phyloP scores from a whole-genome alignment of 2,888 invertebrate species.

The Chironomus tentans region DNA sequence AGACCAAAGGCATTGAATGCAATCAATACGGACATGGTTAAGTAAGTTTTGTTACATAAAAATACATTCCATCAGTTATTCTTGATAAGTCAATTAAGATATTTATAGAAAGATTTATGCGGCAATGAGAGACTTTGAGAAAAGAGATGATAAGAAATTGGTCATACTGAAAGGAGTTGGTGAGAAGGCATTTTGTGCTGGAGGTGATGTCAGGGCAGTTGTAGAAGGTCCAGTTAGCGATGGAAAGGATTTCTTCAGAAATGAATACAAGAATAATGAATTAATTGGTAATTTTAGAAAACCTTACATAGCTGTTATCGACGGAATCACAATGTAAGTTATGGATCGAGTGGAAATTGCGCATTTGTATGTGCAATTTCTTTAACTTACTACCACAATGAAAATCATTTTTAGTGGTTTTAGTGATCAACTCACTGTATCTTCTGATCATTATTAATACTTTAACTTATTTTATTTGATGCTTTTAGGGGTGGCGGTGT shows the following conservation, averaged over 20 bases:
- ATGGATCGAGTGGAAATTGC: neutral
- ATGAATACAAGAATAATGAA: slow-evolving; percentile 56
- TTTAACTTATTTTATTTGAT: neutral
- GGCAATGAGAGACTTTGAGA: slow-evolving; percentile 35
- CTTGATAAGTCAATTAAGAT: neutral
- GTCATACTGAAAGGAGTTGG: slow-evolving; percentile 53
- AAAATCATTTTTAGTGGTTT: neutral
- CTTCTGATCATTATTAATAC: neutral
- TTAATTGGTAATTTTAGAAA: slow-evolving; percentile 46
- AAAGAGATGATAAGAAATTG: slow-evolving; percentile 40
- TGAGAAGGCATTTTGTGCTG: slow-evolving; percentile 75
- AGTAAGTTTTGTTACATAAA: slow-evolving; percentile 41
- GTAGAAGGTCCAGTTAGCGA: slow-evolving; percentile 44
- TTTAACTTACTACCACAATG: too few species aligned
- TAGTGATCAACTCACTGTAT: too few species aligned
- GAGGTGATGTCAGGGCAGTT: slow-evolving; percentile 61
- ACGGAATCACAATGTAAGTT: slow-evolving; percentile 53
- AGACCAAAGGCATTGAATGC: slow-evolving; percentile 72
- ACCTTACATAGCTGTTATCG: slow-evolving; percentile 54
- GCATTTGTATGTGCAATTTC: too few species aligned
- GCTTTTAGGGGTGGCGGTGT: slow-evolving; percentile 70
- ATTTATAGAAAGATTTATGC: slow-evolving; percentile 5
- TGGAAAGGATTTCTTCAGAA: slow-evolving; percentile 67
- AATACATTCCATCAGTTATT: neutral
- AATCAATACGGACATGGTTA: slow-evolving; percentile 64